Evolutionary conservation across 1,140 invertebrate species (phyloP), one percentile per base, ranked within the genome.

Genomic region (Metopolophium dirhodum): DNA sequence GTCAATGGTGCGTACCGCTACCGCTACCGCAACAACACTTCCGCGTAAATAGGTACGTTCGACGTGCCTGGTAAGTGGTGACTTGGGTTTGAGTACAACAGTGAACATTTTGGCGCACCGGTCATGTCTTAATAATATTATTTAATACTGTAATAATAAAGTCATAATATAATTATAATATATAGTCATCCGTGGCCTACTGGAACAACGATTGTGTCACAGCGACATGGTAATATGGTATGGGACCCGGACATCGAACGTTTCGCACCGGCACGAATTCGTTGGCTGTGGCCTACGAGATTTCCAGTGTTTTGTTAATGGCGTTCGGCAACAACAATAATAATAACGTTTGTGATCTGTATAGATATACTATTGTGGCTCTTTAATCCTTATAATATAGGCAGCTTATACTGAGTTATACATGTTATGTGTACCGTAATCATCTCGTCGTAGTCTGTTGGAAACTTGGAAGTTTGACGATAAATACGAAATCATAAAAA

Each of bases 251-350:
- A 30, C 1, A 23, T 0, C 26, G 11, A 83, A 83, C 91, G 68
- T 37, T 82, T 11, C 68, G 47, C 22, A 82, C 11, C 68, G 68
- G n/a, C 18, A 30, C 77, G 91, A 92, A 92, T 85, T 85, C 45
- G n/a, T 77, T 1, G n/a, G 4, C 35, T n/a, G n/a, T 23, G 91
- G 91, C 20, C 26, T 92, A 92, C 91, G 91, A 92, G 91, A 82
- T 92, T 51, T 83, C 77, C 68, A 49, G 91, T 83, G 77, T 92
- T 92, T 83, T n/a, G 91, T 47, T 92, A 92, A 92, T 92, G 91
- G 91, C 91, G 91, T 77, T 92, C 47, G 47, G n/a, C 47, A 41
- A 85, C 23, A 45, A 83, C 45, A 82, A 54, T 22, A 92, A 92
- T 47, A 91, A 83, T 30, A 91, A 30, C 14, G 49, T 54, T 77